A percentile compares a stretch with the other conserved stretches of the same genome.
Conservation (phyloP, 2,888 invertebrate genomes). For the Rhagophthalmus giganteus region DNA sequence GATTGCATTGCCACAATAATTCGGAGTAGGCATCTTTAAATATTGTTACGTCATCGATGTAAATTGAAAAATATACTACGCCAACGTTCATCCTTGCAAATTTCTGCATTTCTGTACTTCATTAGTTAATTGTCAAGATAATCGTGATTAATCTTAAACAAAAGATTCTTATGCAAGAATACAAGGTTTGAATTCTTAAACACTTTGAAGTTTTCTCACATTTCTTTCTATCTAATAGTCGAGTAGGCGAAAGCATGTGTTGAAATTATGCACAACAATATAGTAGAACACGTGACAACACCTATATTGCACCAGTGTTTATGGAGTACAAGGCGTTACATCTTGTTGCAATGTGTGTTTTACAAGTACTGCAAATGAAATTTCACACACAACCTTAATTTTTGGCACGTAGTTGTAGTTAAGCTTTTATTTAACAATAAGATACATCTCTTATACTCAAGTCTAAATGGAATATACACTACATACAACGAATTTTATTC, state of each 20-base stretch:
- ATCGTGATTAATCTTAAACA: conserved; percentile 8
- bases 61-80: background rate
- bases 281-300: conserved; percentile 28
- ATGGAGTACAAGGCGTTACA: conserved; percentile 28
- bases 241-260: conserved; percentile 30
- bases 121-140: conserved; percentile 19
- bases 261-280: conserved; percentile 31
- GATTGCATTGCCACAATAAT: too few relatives aligned
- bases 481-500: too few relatives aligned
- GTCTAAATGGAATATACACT: too few relatives aligned
- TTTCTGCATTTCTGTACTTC: conserved; percentile 7
- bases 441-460: too few relatives aligned
- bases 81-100: conserved; percentile 3
- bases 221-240: conserved; percentile 24
- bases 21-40: background rate
- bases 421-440: too few relatives aligned
- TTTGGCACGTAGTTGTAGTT: conserved; percentile 13
- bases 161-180: conserved; percentile 6
- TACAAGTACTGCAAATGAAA: conserved; percentile 20
- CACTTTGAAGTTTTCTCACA: conserved; percentile 20
- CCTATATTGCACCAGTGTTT: conserved; percentile 25
- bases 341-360: conserved; percentile 27
- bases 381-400: conserved; percentile 15
- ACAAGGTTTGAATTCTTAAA: conserved; percentile 20
- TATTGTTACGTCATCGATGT: background rate